These are phyloP conservation scores for Saccostrea cuccullata DNA, from an alignment of 1,140 invertebrate species.

Conservation along the genomic window DNA sequence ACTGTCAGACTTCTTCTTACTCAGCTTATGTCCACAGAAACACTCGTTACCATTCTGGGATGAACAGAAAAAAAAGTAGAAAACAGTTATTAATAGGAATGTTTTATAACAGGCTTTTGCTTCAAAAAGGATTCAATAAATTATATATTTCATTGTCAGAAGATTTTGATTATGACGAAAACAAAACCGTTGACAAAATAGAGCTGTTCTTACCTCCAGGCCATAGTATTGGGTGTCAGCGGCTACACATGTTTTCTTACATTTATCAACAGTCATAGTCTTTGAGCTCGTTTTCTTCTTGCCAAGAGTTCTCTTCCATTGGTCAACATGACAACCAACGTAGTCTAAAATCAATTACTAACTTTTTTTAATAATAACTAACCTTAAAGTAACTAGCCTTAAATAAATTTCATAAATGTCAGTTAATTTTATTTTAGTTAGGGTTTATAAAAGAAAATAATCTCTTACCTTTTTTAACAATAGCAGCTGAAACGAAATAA, in stretches of 20 bases:
- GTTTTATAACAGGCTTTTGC: too few species aligned
- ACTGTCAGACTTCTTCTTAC: neutral
- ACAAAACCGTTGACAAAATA: too few species aligned
- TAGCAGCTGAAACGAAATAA: conserved; percentile 4
- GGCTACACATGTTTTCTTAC: neutral
- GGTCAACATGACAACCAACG: conserved; percentile 9
- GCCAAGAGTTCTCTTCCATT: neutral
- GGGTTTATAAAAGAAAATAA: neutral
- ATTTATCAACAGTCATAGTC: neutral
- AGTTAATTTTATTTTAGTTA: too few species aligned
- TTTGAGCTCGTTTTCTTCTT: neutral
- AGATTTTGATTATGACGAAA: too few species aligned
- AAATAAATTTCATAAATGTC: too few species aligned
- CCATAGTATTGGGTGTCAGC: neutral
- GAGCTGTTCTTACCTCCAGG: neutral
- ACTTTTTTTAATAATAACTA: too few species aligned
- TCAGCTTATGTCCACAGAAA: neutral
- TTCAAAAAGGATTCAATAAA: too few species aligned
- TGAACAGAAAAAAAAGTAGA: too few species aligned
- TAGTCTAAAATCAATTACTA: neutral
- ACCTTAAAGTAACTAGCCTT: too few species aligned
- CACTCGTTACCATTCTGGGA: neutral
- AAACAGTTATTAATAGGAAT: too few species aligned
- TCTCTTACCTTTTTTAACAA: neutral
- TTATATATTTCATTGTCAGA: too few species aligned